A percentile compares a stretch with the other conserved stretches of the same genome.
phyloP scores from a whole-genome alignment of 2,888 invertebrate genomes.

The Clusia tigrina region DNA sequence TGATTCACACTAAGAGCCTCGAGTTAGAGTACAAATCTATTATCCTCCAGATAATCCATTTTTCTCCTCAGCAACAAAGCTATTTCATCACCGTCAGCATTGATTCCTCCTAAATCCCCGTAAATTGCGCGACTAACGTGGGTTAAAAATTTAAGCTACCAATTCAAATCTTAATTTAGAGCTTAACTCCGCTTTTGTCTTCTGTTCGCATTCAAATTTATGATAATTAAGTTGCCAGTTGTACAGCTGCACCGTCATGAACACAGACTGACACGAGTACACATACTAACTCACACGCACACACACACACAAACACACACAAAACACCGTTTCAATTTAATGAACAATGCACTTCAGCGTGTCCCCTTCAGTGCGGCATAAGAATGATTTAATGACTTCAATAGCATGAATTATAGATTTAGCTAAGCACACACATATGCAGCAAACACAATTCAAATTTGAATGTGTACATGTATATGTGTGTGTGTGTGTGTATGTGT shows the following conservation, averaged over 20 bases:
- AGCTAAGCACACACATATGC: conserved; percentile 1
- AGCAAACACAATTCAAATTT: conserved; percentile 1
- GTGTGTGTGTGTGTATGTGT: conserved; percentile 1
- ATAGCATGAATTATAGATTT: conserved; percentile 6
- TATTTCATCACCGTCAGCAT: too few species aligned
- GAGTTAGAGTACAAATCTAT: too few species aligned
- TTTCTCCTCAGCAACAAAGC: too few species aligned
- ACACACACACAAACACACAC: background rate
- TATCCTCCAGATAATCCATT: too few species aligned
- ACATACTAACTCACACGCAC: background rate
- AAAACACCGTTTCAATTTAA: background rate
- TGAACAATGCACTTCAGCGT: background rate
- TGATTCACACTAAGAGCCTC: too few species aligned
- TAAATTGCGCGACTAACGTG: too few species aligned
- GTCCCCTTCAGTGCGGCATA: background rate
- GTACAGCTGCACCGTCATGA: background rate
- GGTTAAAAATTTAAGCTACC: too few species aligned
- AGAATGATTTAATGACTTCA: conserved; percentile 7
- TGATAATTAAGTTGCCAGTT: background rate
- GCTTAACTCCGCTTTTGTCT: conserved; percentile 4
- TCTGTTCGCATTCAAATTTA: background rate
- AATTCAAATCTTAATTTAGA: background rate
- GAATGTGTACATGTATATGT: background rate
- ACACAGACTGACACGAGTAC: too few species aligned
- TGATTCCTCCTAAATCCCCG: too few species aligned